Evolutionary conservation across 2,797 vertebrate genomes (phyloP).

Genomic region (Cetoscarus ocellatus): DNA sequence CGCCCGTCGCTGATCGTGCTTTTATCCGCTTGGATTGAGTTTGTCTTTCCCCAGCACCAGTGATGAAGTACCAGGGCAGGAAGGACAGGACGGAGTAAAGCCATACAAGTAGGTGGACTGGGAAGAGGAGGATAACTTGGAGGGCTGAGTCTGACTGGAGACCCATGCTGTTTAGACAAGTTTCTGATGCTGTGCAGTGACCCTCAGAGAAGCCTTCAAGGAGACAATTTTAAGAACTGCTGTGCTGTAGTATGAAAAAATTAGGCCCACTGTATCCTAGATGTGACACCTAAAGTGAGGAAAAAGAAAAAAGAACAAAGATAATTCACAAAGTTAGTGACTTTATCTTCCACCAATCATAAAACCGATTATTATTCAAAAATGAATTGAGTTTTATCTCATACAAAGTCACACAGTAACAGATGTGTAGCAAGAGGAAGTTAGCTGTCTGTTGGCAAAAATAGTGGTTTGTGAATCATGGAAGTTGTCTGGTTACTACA

Average conservation of each 20-base stretch:
- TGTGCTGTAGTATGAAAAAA: constrained; percentile 10
- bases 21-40: constrained; percentile 90
- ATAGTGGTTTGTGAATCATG: not conserved
- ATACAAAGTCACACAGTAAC: not conserved
- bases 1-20: constrained; percentile 89
- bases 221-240: constrained; percentile 1
- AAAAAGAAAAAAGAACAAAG: constrained; percentile 20
- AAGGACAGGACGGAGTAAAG: constrained; percentile 95
- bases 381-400: not conserved
- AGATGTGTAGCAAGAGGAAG: constrained; percentile 25
- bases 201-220: constrained; percentile 22
- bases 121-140: constrained; percentile 88
- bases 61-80: constrained; percentile 98
- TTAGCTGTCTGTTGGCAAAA: constrained; percentile 6
- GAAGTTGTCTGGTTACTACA: not conserved
- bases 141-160: constrained; percentile 85
- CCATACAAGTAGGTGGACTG: constrained; percentile 93
- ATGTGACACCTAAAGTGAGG: constrained; percentile 32
- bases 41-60: constrained; percentile 89
- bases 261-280: constrained; percentile 3
- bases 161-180: constrained; percentile 80
- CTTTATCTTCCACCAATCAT: not conserved
- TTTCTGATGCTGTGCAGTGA: not conserved
- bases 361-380: not conserved
- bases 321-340: not conserved